These are phyloP conservation scores for Machimus rusticus DNA, from an alignment of 2,888 invertebrate species.

Conservation along the genomic window DNA sequence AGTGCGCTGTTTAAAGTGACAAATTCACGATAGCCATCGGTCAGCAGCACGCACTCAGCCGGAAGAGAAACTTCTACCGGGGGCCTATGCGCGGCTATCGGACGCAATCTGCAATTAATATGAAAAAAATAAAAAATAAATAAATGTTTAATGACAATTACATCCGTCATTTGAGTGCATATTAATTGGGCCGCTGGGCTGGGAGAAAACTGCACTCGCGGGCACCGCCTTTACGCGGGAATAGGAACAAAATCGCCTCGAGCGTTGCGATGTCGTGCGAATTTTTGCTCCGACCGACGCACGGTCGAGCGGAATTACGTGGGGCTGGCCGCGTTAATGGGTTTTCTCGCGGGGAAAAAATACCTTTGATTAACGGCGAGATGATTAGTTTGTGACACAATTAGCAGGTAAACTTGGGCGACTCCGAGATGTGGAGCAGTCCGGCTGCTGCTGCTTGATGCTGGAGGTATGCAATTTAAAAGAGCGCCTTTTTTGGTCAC, in stretches of 20 bases:
- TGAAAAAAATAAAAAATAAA: neutral
- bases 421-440: neutral
- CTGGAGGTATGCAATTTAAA: neutral
- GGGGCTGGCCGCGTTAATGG: neutral
- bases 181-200: neutral
- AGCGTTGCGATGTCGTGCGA: neutral
- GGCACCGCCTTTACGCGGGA: neutral
- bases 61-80: constrained; percentile 25
- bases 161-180: constrained; percentile 35
- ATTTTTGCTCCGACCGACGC: neutral
- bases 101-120: constrained; percentile 17
- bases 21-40: constrained; percentile 27
- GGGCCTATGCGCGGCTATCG: neutral
- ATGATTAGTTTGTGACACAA: neutral
- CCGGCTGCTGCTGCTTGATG: neutral
- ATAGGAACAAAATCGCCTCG: neutral
- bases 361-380: neutral
- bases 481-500: neutral
- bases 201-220: neutral
- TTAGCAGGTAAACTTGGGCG: neutral
- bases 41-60: constrained; percentile 3
- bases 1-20: constrained; percentile 24
- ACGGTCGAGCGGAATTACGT: neutral
- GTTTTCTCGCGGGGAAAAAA: neutral
- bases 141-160: constrained; percentile 25